Percentiles rank a stretch among this genome's conserved stretches.
Evolutionary conservation across 2,888 invertebrate genomes (phyloP).

Genomic region (Drosophila prostipennis): DNA sequence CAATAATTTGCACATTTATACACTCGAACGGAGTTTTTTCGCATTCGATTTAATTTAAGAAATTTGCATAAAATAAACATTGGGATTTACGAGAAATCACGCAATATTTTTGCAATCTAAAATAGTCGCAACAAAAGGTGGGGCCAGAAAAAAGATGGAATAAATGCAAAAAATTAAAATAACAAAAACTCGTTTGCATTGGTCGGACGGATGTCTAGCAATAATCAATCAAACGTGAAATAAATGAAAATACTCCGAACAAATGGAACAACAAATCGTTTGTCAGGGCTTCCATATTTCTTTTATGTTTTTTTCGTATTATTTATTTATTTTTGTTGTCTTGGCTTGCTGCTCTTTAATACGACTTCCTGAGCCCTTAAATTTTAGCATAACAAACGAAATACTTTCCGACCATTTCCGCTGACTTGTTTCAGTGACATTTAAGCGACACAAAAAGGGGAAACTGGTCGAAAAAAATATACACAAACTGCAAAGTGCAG

Average conservation of each 20-base stretch:
- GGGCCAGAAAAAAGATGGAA: constrained; percentile 7
- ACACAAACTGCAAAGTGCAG: constrained; percentile 69
- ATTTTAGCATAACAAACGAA: constrained; percentile 80
- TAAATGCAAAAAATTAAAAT: constrained; percentile 33
- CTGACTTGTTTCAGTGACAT: constrained; percentile 77
- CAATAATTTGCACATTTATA: constrained; percentile 72
- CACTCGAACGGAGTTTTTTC: constrained; percentile 40
- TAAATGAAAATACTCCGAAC: constrained; percentile 65
- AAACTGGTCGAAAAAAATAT: constrained; percentile 11
- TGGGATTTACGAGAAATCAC: constrained; percentile 67
- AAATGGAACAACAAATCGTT: constrained; percentile 52
- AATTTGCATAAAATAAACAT: constrained; percentile 79
- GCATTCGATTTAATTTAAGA: constrained; percentile 28
- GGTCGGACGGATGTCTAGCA: constrained; percentile 42
- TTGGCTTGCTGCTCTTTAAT: constrained; percentile 61
- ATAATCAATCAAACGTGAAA: constrained; percentile 76
- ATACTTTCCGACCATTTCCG: constrained; percentile 78
- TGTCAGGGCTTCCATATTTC: constrained; percentile 18
- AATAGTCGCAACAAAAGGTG: constrained; percentile 12
- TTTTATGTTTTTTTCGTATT: constrained; percentile 5
- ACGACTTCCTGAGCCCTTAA: constrained; percentile 75
- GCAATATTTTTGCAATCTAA: constrained; percentile 48
- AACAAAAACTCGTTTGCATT: constrained; percentile 31
- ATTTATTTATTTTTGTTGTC: constrained; percentile 21
- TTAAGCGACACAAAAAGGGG: constrained; percentile 50